Base-by-base conservation (phyloP, 2,888 invertebrate genomes). In the Pyrrhosoma nymphula region DNA sequence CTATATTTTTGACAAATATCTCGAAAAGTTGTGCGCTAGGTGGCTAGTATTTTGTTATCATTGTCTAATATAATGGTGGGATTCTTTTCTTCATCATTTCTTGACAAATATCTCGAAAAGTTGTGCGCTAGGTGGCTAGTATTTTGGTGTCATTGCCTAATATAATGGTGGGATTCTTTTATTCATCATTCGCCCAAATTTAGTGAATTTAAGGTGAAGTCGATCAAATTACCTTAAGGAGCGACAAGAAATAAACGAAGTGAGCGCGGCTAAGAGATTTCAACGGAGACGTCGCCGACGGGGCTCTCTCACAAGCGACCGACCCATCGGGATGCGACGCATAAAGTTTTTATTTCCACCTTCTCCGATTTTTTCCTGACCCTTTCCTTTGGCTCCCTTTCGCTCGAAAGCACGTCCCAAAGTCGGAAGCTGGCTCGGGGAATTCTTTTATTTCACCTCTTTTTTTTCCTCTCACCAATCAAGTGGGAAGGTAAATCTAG, bases 341-440 rank as follows among this genome's bases (percentile, higher is more conserved):
- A 82, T 23, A 30, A 16, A 1, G 0, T 47, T 47, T 89, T 47
- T 56, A 89, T 89, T 4, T 26, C 89, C 0, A 39, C 39, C 89
- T n/a, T 55, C 56, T 26, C 26, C 89, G 18, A n/a, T 56, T 89
- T 47, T 56, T 56, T 12, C 26, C 89, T 55, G 0, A 56, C 10
- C 55, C 35, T 20, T 12, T 88, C 47, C 47, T n/a, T n/a, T 20
- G 14, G 20, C 88, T 2, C 47, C 47, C 88, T 39, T 39, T 23
- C 39, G n/a, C 47, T 89, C n/a, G 47, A 47, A 30, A 55, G 55
- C 89, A 14, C 47, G 89, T 56, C 56, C 56, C n/a, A 93, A 75
- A 93, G 69, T 93, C 93, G 93, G 93, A 93, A 93, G 93, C 47
- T 26, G 47, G 47, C 47, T 47, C 47, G 47, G 47, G 10, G 89